These are phyloP conservation scores for Brachionus paranguensis DNA, from an alignment of 1,140 invertebrate genomes.

Conservation along the genomic window DNA sequence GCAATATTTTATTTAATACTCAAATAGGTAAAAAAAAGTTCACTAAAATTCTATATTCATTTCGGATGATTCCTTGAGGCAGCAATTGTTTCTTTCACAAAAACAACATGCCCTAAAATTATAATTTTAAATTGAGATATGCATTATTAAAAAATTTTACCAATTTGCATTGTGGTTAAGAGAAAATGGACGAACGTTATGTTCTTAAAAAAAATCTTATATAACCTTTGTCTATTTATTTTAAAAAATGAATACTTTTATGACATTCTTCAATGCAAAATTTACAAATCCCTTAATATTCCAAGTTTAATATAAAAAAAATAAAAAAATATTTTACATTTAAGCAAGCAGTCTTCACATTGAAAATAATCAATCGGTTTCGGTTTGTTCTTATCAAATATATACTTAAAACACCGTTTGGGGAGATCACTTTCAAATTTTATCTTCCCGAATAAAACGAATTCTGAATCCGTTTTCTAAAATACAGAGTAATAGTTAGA, in stretches of 20 bases:
- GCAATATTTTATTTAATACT: not conserved
- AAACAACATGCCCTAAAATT: constrained; percentile 18
- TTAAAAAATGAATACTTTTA: not conserved
- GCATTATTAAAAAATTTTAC: not conserved
- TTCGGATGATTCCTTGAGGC: not conserved
- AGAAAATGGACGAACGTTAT: not conserved
- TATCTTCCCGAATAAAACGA: not conserved
- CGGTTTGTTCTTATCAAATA: not conserved
- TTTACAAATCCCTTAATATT: not conserved
- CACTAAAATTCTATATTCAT: not conserved
- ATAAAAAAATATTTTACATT: not conserved
- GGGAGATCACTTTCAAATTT: constrained; percentile 13
- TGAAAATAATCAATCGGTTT: constrained; percentile 16
- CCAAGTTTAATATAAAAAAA: not conserved
- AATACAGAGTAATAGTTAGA: not conserved
- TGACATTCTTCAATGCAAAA: not conserved
- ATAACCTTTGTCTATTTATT: not conserved
- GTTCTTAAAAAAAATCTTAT: not conserved
- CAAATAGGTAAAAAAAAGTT: not conserved
- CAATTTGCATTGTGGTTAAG: constrained; percentile 11
- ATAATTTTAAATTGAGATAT: not conserved
- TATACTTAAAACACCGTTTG: constrained; percentile 11
- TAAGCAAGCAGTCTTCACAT: not conserved
- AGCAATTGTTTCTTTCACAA: constrained; percentile 14
- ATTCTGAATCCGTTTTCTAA: not conserved